Percentiles rank a stretch among this genome's conserved stretches.
These are phyloP conservation scores for Circaetus cinerascens DNA, from an alignment of 2,113 vertebrate genomes.

Conservation along the genomic window DNA sequence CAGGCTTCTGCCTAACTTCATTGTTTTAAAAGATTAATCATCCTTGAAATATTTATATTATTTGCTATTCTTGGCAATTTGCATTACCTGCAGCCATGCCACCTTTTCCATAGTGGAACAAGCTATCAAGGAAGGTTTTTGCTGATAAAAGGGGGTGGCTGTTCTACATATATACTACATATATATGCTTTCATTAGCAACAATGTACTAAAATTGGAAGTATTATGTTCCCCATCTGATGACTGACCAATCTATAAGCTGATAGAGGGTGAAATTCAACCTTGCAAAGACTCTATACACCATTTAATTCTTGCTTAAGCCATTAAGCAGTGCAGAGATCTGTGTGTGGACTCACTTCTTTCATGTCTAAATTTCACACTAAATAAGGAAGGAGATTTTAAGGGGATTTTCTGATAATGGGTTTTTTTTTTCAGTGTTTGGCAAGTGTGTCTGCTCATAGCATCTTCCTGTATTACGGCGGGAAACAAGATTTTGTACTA, in stretches of 20 bases:
- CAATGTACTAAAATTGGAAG: background rate
- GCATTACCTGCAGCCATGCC: conserved; percentile 10
- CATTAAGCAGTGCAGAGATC: background rate
- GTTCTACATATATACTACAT: background rate
- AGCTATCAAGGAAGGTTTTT: background rate
- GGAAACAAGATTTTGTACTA: background rate
- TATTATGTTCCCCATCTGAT: background rate
- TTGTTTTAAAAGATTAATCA: conserved; percentile 67
- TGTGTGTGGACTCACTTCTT: background rate
- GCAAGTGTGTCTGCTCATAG: background rate
- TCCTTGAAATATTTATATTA: conserved; percentile 65
- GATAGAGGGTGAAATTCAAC: conserved; percentile 35
- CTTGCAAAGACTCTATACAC: background rate
- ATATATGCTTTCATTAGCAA: background rate
- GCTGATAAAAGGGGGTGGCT: background rate
- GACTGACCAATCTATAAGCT: conserved; percentile 24
- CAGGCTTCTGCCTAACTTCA: conserved; percentile 57
- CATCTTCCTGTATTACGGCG: background rate
- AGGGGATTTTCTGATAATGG: background rate
- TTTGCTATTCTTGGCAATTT: conserved; percentile 53
- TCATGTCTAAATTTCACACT: background rate
- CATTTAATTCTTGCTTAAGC: background rate
- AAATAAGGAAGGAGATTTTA: background rate
- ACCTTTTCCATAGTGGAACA: conserved; percentile 11
- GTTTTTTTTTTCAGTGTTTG: background rate